Evolutionary conservation across 2,797 vertebrate species (phyloP).

Genomic region (Halcyon leucocephala): DNA sequence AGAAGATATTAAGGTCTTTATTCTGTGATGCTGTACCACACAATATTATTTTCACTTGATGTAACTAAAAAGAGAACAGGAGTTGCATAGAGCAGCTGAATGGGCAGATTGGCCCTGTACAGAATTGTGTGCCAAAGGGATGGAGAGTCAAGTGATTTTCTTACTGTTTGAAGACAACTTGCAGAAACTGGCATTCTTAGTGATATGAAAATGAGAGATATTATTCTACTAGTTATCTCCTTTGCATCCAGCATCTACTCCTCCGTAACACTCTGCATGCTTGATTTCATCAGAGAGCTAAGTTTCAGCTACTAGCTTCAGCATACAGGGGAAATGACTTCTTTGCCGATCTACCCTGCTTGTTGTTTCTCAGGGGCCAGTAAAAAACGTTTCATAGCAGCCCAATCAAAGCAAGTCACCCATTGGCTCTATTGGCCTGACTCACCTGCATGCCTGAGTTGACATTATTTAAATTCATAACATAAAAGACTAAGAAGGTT

Average conservation of each 20-base stretch:
- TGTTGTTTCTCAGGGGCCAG: background rate
- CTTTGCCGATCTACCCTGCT: background rate
- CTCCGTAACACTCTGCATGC: background rate
- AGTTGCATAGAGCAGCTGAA: background rate
- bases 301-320: background rate
- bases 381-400: background rate
- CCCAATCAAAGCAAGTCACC: background rate
- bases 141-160: background rate
- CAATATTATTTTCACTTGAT: background rate
- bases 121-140: background rate
- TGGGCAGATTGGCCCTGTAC: background rate
- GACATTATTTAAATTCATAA: background rate
- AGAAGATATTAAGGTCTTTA: background rate
- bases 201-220: background rate
- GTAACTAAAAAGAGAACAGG: background rate
- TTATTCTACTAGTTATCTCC: background rate
- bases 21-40: background rate
- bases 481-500: background rate
- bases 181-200: background rate
- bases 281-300: background rate
- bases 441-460: background rate
- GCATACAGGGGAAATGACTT: background rate
- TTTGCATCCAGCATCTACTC: background rate
- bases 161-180: background rate
- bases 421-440: background rate